Percentiles rank a stretch among this genome's conserved stretches.
Conservation (phyloP, 2,797 vertebrate species). For the Oryzias dopingdopingensis region DNA sequence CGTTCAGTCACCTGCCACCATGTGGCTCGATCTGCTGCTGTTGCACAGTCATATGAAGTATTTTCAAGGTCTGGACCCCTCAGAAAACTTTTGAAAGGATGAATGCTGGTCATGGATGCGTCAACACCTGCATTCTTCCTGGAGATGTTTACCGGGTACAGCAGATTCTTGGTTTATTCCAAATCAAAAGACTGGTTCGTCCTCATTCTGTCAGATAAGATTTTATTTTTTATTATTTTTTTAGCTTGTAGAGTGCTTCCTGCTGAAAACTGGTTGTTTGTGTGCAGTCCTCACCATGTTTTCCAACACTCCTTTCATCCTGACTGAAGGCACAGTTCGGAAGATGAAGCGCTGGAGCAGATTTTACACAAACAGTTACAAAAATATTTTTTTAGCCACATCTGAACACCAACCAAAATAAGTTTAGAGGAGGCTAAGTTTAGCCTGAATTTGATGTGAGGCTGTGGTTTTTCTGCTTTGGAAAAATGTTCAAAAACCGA, state of each 20-base stretch:
- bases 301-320: slow-evolving; percentile 14
- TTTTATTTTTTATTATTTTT: slow-evolving; percentile 19
- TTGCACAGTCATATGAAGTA: slow-evolving; percentile 57
- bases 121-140: slow-evolving; percentile 83
- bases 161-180: slow-evolving; percentile 40
- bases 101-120: slow-evolving; percentile 81
- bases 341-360: slow-evolving; percentile 8
- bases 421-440: slow-evolving; percentile 16
- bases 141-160: slow-evolving; percentile 87
- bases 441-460: slow-evolving; percentile 14
- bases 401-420: not conserved
- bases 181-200: slow-evolving; percentile 39
- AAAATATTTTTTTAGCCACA: slow-evolving; percentile 6
- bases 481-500: not conserved
- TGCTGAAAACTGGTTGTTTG: slow-evolving; percentile 36
- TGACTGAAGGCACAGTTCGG: slow-evolving; percentile 1
- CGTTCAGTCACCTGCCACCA: slow-evolving; percentile 56
- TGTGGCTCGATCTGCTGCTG: slow-evolving; percentile 70
- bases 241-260: slow-evolving; percentile 29
- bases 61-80: slow-evolving; percentile 47
- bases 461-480: slow-evolving; percentile 8
- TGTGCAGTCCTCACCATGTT: slow-evolving; percentile 11
- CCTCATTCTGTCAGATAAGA: slow-evolving; percentile 67
- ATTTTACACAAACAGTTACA: slow-evolving; percentile 3
- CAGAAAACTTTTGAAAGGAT: slow-evolving; percentile 71